A percentile compares a stretch with the other conserved stretches of the same genome.
Evolutionary conservation across 1,140 invertebrate species (phyloP).

Genomic region (Drosophila bocqueti): DNA sequence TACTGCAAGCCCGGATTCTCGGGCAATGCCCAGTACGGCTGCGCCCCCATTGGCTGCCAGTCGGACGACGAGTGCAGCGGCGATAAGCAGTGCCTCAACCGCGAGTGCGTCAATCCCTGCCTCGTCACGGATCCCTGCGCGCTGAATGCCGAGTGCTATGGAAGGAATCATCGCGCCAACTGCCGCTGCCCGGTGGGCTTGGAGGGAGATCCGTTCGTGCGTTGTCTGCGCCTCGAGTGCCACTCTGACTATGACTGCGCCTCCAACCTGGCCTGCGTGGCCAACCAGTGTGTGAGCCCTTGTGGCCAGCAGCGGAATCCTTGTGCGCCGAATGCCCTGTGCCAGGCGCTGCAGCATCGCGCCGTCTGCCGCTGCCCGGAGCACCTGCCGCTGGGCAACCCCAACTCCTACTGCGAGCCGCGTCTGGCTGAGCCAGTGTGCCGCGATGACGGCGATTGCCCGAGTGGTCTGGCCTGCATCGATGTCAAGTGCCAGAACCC

Average conservation of each 20-base stretch:
- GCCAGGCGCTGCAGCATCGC: slow-evolving; percentile 91
- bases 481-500: slow-evolving; percentile 92
- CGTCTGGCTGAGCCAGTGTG: slow-evolving; percentile 88
- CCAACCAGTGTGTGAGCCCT: slow-evolving; percentile 91
- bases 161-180: slow-evolving; percentile 90
- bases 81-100: slow-evolving; percentile 92
- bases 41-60: slow-evolving; percentile 92
- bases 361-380: slow-evolving; percentile 92
- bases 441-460: slow-evolving; percentile 91
- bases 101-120: slow-evolving; percentile 92
- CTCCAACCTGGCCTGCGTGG: slow-evolving; percentile 89
- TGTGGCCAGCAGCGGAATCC: slow-evolving; percentile 87
- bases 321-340: slow-evolving; percentile 92
- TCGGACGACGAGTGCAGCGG: slow-evolving; percentile 92
- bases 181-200: slow-evolving; percentile 91
- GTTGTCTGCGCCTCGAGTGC: slow-evolving; percentile 93
- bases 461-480: slow-evolving; percentile 92
- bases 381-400: slow-evolving; percentile 90
- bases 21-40: slow-evolving; percentile 93
- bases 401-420: slow-evolving; percentile 90
- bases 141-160: slow-evolving; percentile 92
- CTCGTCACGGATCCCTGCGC: slow-evolving; percentile 92
- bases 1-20: slow-evolving; percentile 91
- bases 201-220: slow-evolving; percentile 91
- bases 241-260: slow-evolving; percentile 91